Evolutionary conservation across 1,140 invertebrate genomes (phyloP), one percentile per base, ranked within the genome.

Genomic region (Mya arenaria): DNA sequence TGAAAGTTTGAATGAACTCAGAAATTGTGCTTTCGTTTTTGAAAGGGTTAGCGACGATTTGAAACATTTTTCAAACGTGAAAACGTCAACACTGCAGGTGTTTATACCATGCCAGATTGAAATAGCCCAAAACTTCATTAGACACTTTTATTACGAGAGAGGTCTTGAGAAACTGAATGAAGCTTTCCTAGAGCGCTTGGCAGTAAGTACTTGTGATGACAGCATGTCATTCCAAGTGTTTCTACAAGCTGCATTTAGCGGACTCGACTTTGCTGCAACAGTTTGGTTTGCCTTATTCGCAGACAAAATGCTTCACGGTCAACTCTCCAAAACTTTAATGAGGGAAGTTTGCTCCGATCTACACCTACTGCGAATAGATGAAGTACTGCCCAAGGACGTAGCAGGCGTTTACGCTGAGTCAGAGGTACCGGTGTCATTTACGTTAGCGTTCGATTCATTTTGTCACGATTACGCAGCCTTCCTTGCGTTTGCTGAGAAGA

Each of bases 131-230:
- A 15, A 60, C n/a, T 48, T 10, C 19, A 72, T 81, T 25, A 36
- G n/a, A 39, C 71, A 30, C 0, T 39, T 37, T 2, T 39, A 34
- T 17, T 72, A 62, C 28, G 56, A 39, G 32, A 17, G 52, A 19
- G 78, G 66, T 32, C 60, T 30, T 19, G 66, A 81, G 8, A 13
- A 34, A 17, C 23, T 81, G n/a, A 56, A 34, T 15, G 13, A 62
- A 4, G 78, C 78, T 23, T 81, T 62, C 44, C 56, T 71, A 34
- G 37, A 71, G 15, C 52, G 78, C 8, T 36, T 81, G 55, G 60
- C 66, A 19, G 68, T 81, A 19, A 48, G 52, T 25, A 62, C 78
- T 4, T 81, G 78, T 52, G 68, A 72, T 28, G 78, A 81, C n/a
- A 28, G 23, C 4, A 66, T 81, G 19, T 55, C 78, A 10, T 72